Evolutionary conservation across 1,140 invertebrate species (phyloP).

Genomic region (Papilio helenus): DNA sequence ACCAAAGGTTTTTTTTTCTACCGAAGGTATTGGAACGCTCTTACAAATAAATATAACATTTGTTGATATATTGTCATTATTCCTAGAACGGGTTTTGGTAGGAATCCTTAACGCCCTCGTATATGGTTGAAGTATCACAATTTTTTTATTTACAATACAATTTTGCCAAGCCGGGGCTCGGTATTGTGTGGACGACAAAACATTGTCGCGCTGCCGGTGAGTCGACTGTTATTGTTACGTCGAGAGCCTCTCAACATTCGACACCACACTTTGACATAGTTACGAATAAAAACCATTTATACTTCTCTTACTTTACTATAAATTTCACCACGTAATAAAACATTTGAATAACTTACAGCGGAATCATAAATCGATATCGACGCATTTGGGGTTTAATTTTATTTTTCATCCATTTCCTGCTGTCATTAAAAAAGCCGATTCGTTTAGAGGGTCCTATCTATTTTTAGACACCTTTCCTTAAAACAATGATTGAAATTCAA

Average conservation of each 20-base stretch:
- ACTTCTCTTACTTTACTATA: not conserved
- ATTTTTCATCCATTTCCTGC: too few relatives aligned
- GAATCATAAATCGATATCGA: too few relatives aligned
- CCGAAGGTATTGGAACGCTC: too few relatives aligned
- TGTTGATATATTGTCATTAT: not conserved
- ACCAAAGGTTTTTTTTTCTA: too few relatives aligned
- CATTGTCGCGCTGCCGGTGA: conserved; percentile 8
- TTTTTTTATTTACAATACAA: conserved; percentile 1
- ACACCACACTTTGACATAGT: conserved; percentile 11
- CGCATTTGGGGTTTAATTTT: too few relatives aligned
- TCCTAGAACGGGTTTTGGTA: not conserved
- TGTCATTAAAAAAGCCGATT: too few relatives aligned
- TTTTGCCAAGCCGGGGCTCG: not conserved
- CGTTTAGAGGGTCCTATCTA: too few relatives aligned
- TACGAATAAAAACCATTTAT: conserved; percentile 15
- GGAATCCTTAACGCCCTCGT: not conserved
- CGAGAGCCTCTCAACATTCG: not conserved
- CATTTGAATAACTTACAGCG: not conserved
- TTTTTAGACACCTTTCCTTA: too few relatives aligned
- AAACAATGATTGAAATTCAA: too few relatives aligned
- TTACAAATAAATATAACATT: not conserved
- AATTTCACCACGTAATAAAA: not conserved
- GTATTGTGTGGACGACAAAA: not conserved
- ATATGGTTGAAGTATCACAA: not conserved
- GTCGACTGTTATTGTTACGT: conserved; percentile 8